A percentile compares a stretch with the other conserved stretches of the same genome.
Conservation (phyloP, 1,140 invertebrate genomes). For the Ptiloglossa arizonensis region DNA sequence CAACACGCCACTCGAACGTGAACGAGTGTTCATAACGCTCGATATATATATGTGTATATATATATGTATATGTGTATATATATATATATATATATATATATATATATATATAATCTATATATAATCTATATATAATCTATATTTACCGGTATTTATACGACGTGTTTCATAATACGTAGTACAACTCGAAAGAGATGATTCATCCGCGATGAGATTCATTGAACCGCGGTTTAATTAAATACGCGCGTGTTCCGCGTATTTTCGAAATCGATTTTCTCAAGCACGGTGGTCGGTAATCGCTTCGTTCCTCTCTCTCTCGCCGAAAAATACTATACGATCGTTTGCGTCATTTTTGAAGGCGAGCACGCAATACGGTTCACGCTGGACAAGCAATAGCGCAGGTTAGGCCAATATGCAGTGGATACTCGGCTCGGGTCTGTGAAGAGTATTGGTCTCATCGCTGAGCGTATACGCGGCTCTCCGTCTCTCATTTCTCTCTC, state of each 20-base stretch:
- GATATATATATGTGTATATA: no score
- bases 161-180: not conserved
- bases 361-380: not conserved
- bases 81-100: no score
- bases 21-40: not conserved
- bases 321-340: not conserved
- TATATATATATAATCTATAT: no score
- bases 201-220: no score
- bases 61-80: no score
- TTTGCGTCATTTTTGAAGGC: not conserved
- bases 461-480: constrained; percentile 16
- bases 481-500: constrained; percentile 1
- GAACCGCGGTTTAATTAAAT: no score
- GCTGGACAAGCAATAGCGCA: not conserved
- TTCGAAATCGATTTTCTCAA: no score
- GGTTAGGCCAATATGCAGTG: not conserved
- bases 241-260: no score
- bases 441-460: constrained; percentile 26
- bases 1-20: not conserved
- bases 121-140: no score
- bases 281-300: no score
- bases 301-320: no score
- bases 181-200: not conserved
- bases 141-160: constrained; percentile 1
- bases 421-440: not conserved